Conservation (phyloP, 2,113 vertebrate genomes). For the Sisor rabdophorus region DNA sequence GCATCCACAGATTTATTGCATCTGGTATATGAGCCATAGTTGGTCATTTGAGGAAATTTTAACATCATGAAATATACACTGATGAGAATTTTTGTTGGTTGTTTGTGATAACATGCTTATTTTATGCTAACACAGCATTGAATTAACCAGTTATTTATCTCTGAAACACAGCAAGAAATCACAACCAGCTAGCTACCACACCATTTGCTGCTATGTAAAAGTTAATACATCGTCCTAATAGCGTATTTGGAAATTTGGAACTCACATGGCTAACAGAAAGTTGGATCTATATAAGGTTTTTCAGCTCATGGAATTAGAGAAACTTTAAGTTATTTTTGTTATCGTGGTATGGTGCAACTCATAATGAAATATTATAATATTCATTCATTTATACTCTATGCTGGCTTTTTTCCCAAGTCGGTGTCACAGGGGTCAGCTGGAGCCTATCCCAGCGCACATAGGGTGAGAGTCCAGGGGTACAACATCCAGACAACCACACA, state of each 20-base stretch:
- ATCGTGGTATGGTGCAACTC: too few species aligned
- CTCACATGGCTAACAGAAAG: neutral
- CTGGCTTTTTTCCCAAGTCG: too few species aligned
- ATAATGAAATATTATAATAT: too few species aligned
- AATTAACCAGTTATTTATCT: neutral
- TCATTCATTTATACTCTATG: too few species aligned
- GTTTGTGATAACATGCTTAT: neutral
- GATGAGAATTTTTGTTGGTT: neutral
- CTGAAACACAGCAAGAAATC: neutral
- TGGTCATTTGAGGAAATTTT: neutral
- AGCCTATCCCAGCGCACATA: too few species aligned
- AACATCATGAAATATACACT: neutral
- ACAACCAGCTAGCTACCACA: slow-evolving; percentile 1
- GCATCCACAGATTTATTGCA: too few species aligned
- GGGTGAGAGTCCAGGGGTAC: too few species aligned
- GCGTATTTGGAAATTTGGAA: neutral
- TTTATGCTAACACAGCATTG: neutral
- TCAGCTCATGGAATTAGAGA: neutral
- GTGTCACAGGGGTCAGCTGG: too few species aligned
- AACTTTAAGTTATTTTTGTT: neutral
- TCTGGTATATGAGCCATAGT: neutral
- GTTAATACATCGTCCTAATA: neutral
- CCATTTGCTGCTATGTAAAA: neutral
- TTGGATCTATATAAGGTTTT: neutral
- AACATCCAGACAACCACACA: too few species aligned